These are phyloP conservation scores for Euphysa ruthae DNA, from an alignment of 30 jellyfish, hydroid and myxozoan species.

Conservation along the genomic window DNA sequence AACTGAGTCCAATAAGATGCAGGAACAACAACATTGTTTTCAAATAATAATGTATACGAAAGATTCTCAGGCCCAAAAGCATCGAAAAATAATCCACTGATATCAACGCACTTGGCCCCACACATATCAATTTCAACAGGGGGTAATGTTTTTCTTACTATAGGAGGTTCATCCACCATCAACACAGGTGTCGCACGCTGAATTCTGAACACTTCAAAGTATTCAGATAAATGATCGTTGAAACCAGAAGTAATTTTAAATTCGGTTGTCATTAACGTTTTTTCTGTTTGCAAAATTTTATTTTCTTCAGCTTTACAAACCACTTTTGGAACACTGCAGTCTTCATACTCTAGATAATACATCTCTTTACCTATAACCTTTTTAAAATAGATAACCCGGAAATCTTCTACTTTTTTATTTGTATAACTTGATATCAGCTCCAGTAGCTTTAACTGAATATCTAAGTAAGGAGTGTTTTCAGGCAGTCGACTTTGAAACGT, in stretches of 20 bases:
- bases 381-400: conserved; percentile 37
- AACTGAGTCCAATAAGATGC: conserved; percentile 57
- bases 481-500: conserved; percentile 33
- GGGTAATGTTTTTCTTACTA: not conserved
- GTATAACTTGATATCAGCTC: conserved; percentile 28
- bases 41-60: conserved; percentile 4
- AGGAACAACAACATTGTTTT: conserved; percentile 27
- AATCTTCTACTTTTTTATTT: conserved; percentile 2
- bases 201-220: not conserved
- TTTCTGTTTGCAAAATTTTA: not conserved
- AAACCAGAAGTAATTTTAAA: not conserved
- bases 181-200: conserved; percentile 1
- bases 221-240: not conserved
- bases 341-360: conserved; percentile 48
- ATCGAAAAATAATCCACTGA: not conserved
- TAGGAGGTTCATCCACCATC: conserved; percentile 34
- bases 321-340: conserved; percentile 38
- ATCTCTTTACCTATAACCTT: conserved; percentile 36
- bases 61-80: not conserved
- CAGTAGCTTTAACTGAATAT: conserved; percentile 42
- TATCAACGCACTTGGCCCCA: conserved; percentile 3
- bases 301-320: conserved; percentile 18
- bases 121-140: not conserved
- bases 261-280: not conserved
- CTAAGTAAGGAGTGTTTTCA: conserved; percentile 28